Evolutionary conservation across 2,888 invertebrate genomes (phyloP).

Genomic region (Matsumyia berberina): DNA sequence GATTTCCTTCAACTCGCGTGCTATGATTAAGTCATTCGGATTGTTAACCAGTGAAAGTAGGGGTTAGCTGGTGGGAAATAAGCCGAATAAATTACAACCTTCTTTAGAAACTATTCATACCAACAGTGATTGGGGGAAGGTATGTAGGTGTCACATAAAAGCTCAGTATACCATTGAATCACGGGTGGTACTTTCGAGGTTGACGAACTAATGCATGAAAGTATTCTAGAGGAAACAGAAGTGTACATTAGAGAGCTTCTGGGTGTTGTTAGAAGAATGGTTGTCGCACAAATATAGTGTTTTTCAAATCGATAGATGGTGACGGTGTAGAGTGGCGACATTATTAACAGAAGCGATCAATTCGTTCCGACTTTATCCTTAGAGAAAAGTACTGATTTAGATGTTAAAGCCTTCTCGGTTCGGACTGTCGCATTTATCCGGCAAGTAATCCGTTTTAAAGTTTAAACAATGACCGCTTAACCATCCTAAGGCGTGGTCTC

Average conservation of each 20-base stretch:
- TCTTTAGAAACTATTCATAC: not conserved
- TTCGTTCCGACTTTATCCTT: too few relatives aligned
- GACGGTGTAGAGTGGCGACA: too few relatives aligned
- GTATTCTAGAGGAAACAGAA: not conserved
- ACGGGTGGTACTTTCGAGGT: not conserved
- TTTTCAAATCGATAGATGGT: too few relatives aligned
- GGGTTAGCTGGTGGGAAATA: not conserved
- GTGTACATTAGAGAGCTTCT: not conserved
- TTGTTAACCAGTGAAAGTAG: not conserved
- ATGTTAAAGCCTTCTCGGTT: too few relatives aligned
- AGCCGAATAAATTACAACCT: constrained; percentile 21
- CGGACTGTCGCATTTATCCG: too few relatives aligned
- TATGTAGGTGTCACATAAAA: constrained; percentile 21
- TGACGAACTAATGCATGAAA: constrained; percentile 1
- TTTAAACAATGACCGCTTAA: too few relatives aligned
- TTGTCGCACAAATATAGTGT: not conserved
- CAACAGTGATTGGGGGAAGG: not conserved
- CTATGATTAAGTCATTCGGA: constrained; percentile 25
- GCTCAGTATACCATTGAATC: constrained; percentile 4
- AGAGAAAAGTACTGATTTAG: too few relatives aligned
- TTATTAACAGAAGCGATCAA: too few relatives aligned
- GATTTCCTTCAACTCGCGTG: constrained; percentile 22
- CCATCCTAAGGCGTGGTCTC: too few relatives aligned
- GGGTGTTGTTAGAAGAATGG: not conserved
- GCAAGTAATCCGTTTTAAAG: too few relatives aligned